phyloP scores from a whole-genome alignment of 1,140 invertebrate genomes.

The Ceratina calcarata region DNA sequence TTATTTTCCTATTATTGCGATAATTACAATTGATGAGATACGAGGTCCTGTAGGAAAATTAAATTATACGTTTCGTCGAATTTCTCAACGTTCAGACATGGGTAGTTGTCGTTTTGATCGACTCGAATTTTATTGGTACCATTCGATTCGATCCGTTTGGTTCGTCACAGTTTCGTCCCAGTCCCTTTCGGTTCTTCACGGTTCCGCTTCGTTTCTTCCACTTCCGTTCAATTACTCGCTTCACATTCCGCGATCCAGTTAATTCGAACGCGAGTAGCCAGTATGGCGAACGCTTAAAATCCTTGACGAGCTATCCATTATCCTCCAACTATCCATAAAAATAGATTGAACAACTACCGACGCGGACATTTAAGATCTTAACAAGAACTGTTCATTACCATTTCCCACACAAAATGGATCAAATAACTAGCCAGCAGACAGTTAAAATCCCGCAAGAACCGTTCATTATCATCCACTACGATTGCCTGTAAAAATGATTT shows the following conservation, averaged over 20 bases:
- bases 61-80: neutral
- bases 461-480: slow-evolving; percentile 2
- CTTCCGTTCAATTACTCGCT: neutral
- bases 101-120: no score
- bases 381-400: no score
- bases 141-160: neutral
- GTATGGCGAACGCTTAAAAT: no score
- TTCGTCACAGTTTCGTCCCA: neutral
- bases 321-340: no score
- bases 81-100: neutral
- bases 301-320: no score
- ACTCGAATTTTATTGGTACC: neutral
- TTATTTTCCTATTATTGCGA: no score
- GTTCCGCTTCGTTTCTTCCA: neutral
- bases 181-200: no score
- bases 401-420: neutral
- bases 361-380: no score
- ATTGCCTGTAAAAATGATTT: slow-evolving; percentile 13
- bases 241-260: neutral
- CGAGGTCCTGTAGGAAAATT: neutral
- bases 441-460: slow-evolving; percentile 5
- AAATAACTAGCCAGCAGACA: neutral
- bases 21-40: neutral
- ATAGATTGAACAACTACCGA: no score
- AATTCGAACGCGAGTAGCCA: no score